Evolutionary conservation across 92 coral and sea anemone genomes (phyloP).

Genomic region (Parazoanthus darwini): DNA sequence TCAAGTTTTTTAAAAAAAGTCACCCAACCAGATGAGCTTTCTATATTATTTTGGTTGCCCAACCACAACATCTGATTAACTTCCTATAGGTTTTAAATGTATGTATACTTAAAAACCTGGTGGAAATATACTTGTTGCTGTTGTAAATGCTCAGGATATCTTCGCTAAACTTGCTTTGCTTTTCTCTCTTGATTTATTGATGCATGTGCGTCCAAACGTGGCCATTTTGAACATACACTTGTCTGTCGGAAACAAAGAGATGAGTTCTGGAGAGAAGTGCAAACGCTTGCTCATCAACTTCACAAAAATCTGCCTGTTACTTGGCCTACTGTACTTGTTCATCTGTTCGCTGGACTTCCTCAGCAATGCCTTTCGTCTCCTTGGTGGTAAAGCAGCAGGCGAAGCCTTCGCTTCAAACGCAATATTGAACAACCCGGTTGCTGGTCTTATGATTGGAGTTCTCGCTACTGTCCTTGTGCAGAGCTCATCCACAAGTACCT

Average conservation of each 20-base stretch:
- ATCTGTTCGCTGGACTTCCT: constrained; percentile 63
- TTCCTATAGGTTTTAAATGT: too few species aligned
- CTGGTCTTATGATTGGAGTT: constrained; percentile 57
- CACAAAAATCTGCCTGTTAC: constrained; percentile 36
- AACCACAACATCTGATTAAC: background rate
- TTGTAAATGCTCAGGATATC: too few species aligned
- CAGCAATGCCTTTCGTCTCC: constrained; percentile 58
- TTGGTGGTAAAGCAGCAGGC: constrained; percentile 65
- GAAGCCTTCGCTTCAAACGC: constrained; percentile 53
- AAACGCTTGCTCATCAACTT: constrained; percentile 52
- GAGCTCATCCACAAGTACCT: constrained; percentile 25
- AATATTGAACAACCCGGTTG: constrained; percentile 51
- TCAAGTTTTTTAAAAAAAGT: too few species aligned
- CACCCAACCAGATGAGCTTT: too few species aligned
- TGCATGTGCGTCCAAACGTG: background rate
- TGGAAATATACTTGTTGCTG: too few species aligned
- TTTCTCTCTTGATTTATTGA: too few species aligned
- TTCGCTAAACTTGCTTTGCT: background rate
- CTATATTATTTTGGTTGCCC: too few species aligned
- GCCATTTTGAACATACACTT: background rate
- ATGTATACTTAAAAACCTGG: too few species aligned
- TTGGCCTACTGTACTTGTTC: constrained; percentile 57
- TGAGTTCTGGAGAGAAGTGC: constrained; percentile 65
- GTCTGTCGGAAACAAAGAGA: constrained; percentile 51
- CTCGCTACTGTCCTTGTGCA: constrained; percentile 38